A percentile compares a stretch with the other conserved stretches of the same genome.
phyloP scores from a whole-genome alignment of 2,113 vertebrate genomes.

The Callochromis pleurospilus region DNA sequence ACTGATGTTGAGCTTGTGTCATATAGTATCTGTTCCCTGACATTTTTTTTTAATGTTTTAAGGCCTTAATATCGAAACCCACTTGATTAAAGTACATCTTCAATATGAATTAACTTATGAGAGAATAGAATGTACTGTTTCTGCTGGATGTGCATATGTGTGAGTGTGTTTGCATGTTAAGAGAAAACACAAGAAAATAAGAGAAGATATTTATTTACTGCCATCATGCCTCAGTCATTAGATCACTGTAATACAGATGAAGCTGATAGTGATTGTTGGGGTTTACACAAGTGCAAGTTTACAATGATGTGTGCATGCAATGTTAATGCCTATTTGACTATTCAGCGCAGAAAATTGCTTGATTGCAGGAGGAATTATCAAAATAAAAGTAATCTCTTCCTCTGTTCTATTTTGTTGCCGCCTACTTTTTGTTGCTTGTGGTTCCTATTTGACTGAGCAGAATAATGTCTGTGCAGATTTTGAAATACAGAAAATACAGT shows the following conservation, averaged over 20 bases:
- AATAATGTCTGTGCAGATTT: not conserved
- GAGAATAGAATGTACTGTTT: not conserved
- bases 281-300: slow-evolving; percentile 16
- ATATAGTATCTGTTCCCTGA: not conserved
- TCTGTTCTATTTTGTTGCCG: not conserved
- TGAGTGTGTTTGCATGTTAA: slow-evolving; percentile 2
- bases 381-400: slow-evolving; percentile 42
- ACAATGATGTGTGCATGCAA: slow-evolving; percentile 12
- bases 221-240: not conserved
- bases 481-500: not conserved
- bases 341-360: not conserved
- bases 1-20: not conserved
- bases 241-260: not conserved
- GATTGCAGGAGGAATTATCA: slow-evolving; percentile 1
- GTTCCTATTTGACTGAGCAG: not conserved
- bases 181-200: not conserved
- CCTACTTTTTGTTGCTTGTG: not conserved
- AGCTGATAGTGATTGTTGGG: not conserved
- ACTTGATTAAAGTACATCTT: slow-evolving; percentile 4
- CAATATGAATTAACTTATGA: slow-evolving; percentile 23
- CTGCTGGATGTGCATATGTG: not conserved
- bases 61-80: slow-evolving; percentile 22
- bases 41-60: not conserved
- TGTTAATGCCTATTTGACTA: slow-evolving; percentile 29
- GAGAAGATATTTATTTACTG: slow-evolving; percentile 30